Evolutionary conservation across 2,888 invertebrate genomes (phyloP), one percentile per base, ranked within the genome.

Genomic region (Flexamia atlantica): DNA sequence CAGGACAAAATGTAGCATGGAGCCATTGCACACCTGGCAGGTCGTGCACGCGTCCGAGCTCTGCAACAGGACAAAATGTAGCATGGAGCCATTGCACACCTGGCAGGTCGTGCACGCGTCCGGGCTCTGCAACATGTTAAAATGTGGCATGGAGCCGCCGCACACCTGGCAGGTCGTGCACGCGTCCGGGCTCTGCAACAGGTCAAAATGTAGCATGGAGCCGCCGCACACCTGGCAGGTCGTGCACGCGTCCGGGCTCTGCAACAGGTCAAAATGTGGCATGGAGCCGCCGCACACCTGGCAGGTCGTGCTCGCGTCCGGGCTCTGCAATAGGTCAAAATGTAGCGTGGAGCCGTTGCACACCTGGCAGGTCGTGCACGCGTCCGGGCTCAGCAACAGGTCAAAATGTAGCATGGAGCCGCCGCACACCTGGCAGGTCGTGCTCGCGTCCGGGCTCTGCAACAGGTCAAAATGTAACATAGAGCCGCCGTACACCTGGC

Each of bases 341-440:
- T n/a, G n/a, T n/a, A 97, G 94, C 64, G 97, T 94, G 91, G 96
- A 98, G 0, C 98, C 98, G 5, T 98, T 98, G 90, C 99, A 99
- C 87, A 94, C 93, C 88, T 95, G 93, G 90, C 99, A 99, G 80
- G 96, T 95, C 87, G 93, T 94, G 89, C 95, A 95, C 20, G 95
- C 95, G 87, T 95, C 95, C 86, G 95, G 93, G 89, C 95, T 95
- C 97, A 97, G 94, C 7, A 72, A 82, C 72, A 82, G 25, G 12
- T 40, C 12, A 12, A 40, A 12, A 40, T 40, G 5, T 9, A 5
- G 12, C 7, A 40, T 40, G 40, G 40, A 40, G 40, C 40, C 40
- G 40, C 12, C 12, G 40, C 40, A 40, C 7, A 40, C 40, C 7
- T 5, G 40, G 40, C 40, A 40, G 7, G 40, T 5, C 40, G 12